Percentiles rank a stretch among this genome's conserved stretches.
phyloP scores from a whole-genome alignment of 2,888 invertebrate genomes.

The Polia nebulosa region DNA sequence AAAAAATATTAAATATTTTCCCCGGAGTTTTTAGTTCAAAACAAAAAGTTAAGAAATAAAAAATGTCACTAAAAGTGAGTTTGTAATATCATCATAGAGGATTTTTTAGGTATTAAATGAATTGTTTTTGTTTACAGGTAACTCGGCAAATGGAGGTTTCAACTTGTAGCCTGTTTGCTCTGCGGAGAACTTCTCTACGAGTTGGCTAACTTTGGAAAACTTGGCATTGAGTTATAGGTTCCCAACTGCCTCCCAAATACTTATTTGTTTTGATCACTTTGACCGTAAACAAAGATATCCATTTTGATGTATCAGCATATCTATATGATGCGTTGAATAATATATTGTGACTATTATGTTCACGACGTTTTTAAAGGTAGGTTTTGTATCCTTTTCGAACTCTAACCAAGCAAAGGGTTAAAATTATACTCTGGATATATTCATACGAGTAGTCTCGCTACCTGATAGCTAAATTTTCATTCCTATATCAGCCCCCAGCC shows the following conservation, averaged over 20 bases:
- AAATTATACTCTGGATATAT: conserved; percentile 9
- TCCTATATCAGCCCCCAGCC: conserved; percentile 21
- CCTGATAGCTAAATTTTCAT: conserved; percentile 41
- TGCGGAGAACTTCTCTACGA: conserved; percentile 83
- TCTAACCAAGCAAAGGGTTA: conserved; percentile 10
- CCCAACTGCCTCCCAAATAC: conserved; percentile 87
- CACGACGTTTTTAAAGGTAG: neutral
- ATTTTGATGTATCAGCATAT: conserved; percentile 74
- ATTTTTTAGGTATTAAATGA: conserved; percentile 58
- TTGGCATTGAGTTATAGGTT: conserved; percentile 91
- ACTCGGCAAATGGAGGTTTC: conserved; percentile 83
- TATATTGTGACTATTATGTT: conserved; percentile 10
- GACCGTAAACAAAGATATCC: conserved; percentile 86
- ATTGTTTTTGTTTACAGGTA: conserved; percentile 87
- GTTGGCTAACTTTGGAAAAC: conserved; percentile 85
- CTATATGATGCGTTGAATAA: conserved; percentile 32
- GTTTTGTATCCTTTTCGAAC: conserved; percentile 14
- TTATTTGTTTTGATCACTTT: conserved; percentile 89
- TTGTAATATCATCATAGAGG: conserved; percentile 51
- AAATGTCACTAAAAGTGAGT: conserved; percentile 41
- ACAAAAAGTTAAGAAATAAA: conserved; percentile 44
- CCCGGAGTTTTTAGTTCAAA: conserved; percentile 23
- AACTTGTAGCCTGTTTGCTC: conserved; percentile 80
- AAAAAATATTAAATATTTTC: conserved; percentile 37
- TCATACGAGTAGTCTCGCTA: conserved; percentile 22